Evolutionary conservation across 2,797 vertebrate species (phyloP), one percentile per base, ranked within the genome.

Genomic region (Typhlichthys subterraneus): DNA sequence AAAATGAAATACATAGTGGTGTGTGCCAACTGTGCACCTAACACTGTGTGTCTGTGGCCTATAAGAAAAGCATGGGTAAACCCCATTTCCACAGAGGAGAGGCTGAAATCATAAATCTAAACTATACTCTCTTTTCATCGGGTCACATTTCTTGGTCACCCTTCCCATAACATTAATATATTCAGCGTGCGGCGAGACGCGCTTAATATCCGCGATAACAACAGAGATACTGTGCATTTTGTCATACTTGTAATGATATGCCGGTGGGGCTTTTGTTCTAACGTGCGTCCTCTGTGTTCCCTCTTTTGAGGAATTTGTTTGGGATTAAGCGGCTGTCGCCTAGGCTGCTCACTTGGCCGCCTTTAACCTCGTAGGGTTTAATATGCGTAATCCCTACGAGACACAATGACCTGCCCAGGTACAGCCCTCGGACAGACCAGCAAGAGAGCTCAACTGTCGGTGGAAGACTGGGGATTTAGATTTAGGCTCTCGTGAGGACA

Each of bases 381-480:
- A 29, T 31, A 61, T 67, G 65, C 72, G 67, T 63, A 74, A 81
- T 66, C 72, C 72, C 69, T 57, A 15, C 23, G 31, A 47, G 47
- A 61, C 57, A 57, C 48, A 71, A 74, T 57, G 70, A 51, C 77
- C 73, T 59, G 64, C 65, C 61, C 69, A 76, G 75, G 74, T 83
- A 77, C 61, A 54, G 80, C 69, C 61, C 71, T 66, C 59, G 56
- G 65, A 69, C 54, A 51, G 81, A 81, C 82, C 83, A 83, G 84
- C 75, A 87, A 29, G 84, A 84, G 85, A 85, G 82, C 84, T 85
- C 74, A 80, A 47, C 72, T 69, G 67, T 66, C 72, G 74, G 77
- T 62, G 56, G 67, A 53, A 73, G 74, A 63, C 74, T 47, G 47
- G 53, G 82, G 86, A 87, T 88, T 87, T 87, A 82, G 79, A 70